Base-by-base conservation (phyloP, 2,113 vertebrate genomes). In the Melanerpes aurifrons region DNA sequence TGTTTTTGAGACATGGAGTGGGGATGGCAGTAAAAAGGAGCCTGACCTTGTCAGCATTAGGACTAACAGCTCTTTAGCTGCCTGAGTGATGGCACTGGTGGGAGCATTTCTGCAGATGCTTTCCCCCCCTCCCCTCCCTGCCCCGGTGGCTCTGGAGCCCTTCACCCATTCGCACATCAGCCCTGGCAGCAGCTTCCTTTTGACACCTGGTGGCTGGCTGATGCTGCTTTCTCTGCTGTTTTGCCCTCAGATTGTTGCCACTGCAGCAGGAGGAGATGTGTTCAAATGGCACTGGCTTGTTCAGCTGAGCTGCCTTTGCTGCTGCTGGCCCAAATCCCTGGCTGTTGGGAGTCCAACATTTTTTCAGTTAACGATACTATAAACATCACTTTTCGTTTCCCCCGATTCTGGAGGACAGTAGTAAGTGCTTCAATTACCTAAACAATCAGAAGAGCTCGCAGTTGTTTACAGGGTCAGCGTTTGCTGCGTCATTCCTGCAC, bases 41-140 rank as follows among this genome's bases (percentile, higher is more conserved):
- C 62, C 69, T 93, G 90, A 94, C 93, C 93, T 93, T 94, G 92
- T 96, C 95, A 90, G 10, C 73, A 2, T 86, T 58, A 72, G 77
- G 94, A 88, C 95, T 96, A 95, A 56, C 91, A 92, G 90, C 95
- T 93, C 80, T 95, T 95, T 91, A 96, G 86, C 86, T 91, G 47
- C 40, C 32, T 94, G 88, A 95, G 66, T 86, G 95, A 95, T 94
- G 86, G 82, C 67, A 79, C 76, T 0, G 2, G n/a, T 79, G 86
- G 93, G 82, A 95, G 54, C 10, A 3, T 83, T 86, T 92, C 58
- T 95, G 69, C 59, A 84, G 75, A 91, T 66, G 50, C 50, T 37
- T 37, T 37, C 37, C 37, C 37, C 37, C 37, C 37, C 37, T 10
- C 37, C 37, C 37, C 37, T 37, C 37, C 37, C 37, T 8, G 37